Percentiles rank a stretch among this genome's conserved stretches.
phyloP scores from a whole-genome alignment of 2,888 invertebrate species.

The Megastigmus dorsalis region DNA sequence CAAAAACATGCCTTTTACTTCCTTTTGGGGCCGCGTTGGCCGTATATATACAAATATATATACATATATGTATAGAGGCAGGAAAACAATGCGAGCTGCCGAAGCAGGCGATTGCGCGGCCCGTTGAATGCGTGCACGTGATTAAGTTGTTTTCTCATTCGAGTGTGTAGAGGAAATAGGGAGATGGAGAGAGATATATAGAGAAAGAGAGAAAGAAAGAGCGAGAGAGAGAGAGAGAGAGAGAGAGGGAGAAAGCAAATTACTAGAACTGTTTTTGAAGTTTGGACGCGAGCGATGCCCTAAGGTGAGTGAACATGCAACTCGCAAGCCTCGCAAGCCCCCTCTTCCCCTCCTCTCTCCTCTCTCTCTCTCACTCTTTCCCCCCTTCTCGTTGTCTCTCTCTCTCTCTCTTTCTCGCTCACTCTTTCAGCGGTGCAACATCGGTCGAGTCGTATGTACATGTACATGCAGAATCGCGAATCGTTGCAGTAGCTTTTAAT shows the following conservation, averaged over 20 bases:
- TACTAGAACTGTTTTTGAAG: constrained; percentile 28
- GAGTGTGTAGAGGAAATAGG: not conserved
- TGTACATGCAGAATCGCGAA: not conserved
- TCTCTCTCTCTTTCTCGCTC: no score
- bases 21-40: not conserved
- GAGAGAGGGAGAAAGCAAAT: constrained; percentile 1
- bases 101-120: not conserved
- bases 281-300: not conserved
- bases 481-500: constrained; percentile 36
- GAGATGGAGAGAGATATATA: not conserved
- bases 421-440: no score
- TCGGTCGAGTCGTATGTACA: no score
- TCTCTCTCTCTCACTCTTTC: no score
- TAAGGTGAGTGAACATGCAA: constrained; percentile 1
- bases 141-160: constrained; percentile 23
- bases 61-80: no score
- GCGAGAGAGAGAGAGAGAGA: not conserved
- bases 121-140: not conserved
- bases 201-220: not conserved
- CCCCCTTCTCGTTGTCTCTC: no score
- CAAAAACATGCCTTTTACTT: not conserved
- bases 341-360: no score
- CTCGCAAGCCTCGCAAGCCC: not conserved
- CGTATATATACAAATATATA: not conserved
- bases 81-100: constrained; percentile 6